Evolutionary conservation across 2,113 vertebrate genomes (phyloP).

Genomic region (Podarcis muralis): DNA sequence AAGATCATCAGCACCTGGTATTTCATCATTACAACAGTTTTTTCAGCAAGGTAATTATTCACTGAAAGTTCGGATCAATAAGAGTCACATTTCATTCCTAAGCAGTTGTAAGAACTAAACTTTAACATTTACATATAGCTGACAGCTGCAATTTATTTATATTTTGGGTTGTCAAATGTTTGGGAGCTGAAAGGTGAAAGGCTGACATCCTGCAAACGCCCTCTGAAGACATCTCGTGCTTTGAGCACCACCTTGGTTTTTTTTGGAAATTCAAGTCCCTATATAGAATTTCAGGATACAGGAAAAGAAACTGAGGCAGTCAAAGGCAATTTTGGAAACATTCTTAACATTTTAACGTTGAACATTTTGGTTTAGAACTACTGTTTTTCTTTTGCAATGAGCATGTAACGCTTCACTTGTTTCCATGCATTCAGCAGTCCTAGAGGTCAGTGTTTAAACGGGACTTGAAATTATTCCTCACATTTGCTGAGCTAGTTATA

Average conservation of each 20-base stretch:
- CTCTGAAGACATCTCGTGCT: background rate
- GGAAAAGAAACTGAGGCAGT: background rate
- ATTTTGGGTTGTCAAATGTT: background rate
- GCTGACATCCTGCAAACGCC: background rate
- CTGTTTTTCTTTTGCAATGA: background rate
- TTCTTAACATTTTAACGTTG: background rate
- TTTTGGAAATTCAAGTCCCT: background rate
- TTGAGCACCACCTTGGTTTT: background rate
- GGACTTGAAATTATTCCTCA: background rate
- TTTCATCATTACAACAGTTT: conserved; percentile 43
- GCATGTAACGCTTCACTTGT: background rate
- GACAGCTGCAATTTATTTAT: background rate
- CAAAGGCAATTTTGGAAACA: background rate
- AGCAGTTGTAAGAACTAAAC: background rate
- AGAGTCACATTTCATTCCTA: conserved; percentile 17
- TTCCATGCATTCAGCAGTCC: conserved; percentile 15
- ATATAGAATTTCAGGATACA: background rate
- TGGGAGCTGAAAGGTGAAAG: background rate
- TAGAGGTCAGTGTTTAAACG: conserved; percentile 12
- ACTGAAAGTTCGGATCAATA: conserved; percentile 6
- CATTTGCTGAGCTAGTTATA: background rate
- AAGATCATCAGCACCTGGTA: conserved; percentile 40
- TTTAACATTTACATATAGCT: background rate
- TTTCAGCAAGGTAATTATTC: conserved; percentile 37
- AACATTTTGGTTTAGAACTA: background rate